Evolutionary conservation across 2,888 invertebrate species (phyloP).

Genomic region (Andricus quercusramuli): DNA sequence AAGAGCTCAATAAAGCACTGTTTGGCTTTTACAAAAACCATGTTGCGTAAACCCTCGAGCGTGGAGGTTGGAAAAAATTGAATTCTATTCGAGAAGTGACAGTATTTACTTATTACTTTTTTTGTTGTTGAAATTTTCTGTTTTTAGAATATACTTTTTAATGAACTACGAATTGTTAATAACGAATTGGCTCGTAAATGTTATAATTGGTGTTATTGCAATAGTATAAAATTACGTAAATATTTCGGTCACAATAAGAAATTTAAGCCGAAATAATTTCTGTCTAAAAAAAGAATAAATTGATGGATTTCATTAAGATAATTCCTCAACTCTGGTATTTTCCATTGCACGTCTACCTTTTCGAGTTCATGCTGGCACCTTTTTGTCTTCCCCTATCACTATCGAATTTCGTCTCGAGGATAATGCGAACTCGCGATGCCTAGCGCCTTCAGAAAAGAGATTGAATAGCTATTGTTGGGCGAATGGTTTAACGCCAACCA

Average conservation of each 20-base stretch:
- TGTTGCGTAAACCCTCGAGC: conserved; percentile 24
- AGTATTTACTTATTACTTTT: not conserved
- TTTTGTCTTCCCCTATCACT: conserved; percentile 27
- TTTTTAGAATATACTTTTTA: too few relatives aligned
- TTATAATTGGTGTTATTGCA: not conserved
- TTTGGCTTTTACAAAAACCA: conserved; percentile 23
- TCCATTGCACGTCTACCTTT: not conserved
- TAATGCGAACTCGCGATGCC: conserved; percentile 5
- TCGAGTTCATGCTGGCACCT: not conserved
- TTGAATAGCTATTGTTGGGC: conserved; percentile 24
- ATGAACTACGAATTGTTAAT: too few relatives aligned
- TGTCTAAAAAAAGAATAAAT: not conserved
- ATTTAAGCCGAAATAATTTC: not conserved
- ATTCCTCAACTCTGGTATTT: not conserved
- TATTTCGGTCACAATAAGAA: not conserved
- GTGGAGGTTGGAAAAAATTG: conserved; percentile 1
- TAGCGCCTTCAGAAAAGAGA: conserved; percentile 32
- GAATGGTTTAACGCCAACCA: conserved; percentile 21
- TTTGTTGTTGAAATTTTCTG: not conserved
- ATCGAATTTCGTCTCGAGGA: conserved; percentile 11
- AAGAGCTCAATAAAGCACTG: conserved; percentile 15
- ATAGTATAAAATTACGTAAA: not conserved
- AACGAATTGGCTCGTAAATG: too few relatives aligned
- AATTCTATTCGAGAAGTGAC: conserved; percentile 1
- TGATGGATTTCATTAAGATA: not conserved